Base-by-base conservation (phyloP, 2,888 invertebrate genomes). In the Ormyrus thymus region DNA sequence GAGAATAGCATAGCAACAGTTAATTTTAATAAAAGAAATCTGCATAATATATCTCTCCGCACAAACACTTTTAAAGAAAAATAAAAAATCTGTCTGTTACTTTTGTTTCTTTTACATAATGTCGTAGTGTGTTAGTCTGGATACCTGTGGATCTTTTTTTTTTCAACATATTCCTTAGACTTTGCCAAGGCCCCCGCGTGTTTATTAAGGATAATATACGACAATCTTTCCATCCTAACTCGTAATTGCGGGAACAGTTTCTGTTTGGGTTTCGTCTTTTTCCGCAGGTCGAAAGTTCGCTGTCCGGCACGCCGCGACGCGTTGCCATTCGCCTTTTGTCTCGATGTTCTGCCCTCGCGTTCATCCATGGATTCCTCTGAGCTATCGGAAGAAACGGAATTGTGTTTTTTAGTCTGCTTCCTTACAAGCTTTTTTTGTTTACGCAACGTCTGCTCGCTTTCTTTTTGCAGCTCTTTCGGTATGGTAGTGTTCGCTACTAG, bases 141-240 rank as follows among this genome's bases (percentile, higher is more conserved):
- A 66, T 88, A 89, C 89, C 89, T 89, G 85, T 85, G 81, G 6
- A 89, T 76, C 77, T 82, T 68, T 83, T 85, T 88, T 74, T 81
- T 77, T 58, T 87, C 87, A 82, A 88, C 76, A 82, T 85, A 84
- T 78, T 84, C 81, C 78, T 81, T 86, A n/a, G 89, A 89, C 68
- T 83, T 84, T 72, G 82, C 74, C 81, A 90, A 83, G 9, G 86
- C 86, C 56, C 78, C 80, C 5, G 83, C 77, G 77, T 88, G 78
- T 50, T 83, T 84, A 8, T 78, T 56, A 29, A 89, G 84, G 53
- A 82, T 73, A n/a, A 76, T 83, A 58, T 83, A 50, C 0, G 83
- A 65, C 15, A 90, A 83, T 84, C 83, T 82, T 59, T 84, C 72
- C 64, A 89, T 45, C 9, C 66, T 66, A 69, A 89, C 86, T 8